Evolutionary conservation across 92 coral and sea anemone species (phyloP), one percentile per base, ranked within the genome.

Genomic region (Virgularia gustaviana): DNA sequence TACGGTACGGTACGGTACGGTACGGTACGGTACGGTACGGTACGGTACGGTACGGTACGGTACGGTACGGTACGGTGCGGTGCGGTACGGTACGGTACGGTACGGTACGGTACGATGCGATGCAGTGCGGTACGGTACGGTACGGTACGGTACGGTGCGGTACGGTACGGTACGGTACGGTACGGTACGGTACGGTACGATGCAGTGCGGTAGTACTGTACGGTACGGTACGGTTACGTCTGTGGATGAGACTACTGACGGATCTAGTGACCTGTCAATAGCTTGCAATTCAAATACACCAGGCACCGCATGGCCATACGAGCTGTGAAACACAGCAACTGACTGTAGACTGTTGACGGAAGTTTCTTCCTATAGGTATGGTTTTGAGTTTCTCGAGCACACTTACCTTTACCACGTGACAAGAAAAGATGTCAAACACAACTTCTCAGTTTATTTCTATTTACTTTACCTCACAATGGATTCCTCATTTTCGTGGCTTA

Each of bases 361-460:
- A 20, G 18, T 32, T 11, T 15, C 28, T 42, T 45, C 39, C 9
- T 57, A 75, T 70, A 94, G 99, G 32, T 94, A 89, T 77, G 99
- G 96, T 31, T 89, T 89, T 83, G 96, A 94, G 27, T 94, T 94
- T 54, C 86, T 94, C 20, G 94, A 89, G 59, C 96, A 94, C 71
- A 94, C 95, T 37, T 94, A 94, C 79, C 62, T 94, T 9, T 94
- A 94, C 80, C 99, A 94, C 41, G 83, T 89, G 3, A 94, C 99
- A 66, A 94, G 99, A 53, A 79, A 73, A 34, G 99, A 94, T 64
- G 88, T 88, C 16, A 94, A 94, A 68, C 99, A 94, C 59, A 94
- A 94, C 76, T 94, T 94, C 73, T 94, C 99, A 1, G 96, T 89
- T 70, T 89, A 94, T 75, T 94, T 94, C 77, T 94, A 94, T 84